Evolutionary conservation across 2,888 invertebrate species (phyloP).

Genomic region (Amphiduros pacificus): DNA sequence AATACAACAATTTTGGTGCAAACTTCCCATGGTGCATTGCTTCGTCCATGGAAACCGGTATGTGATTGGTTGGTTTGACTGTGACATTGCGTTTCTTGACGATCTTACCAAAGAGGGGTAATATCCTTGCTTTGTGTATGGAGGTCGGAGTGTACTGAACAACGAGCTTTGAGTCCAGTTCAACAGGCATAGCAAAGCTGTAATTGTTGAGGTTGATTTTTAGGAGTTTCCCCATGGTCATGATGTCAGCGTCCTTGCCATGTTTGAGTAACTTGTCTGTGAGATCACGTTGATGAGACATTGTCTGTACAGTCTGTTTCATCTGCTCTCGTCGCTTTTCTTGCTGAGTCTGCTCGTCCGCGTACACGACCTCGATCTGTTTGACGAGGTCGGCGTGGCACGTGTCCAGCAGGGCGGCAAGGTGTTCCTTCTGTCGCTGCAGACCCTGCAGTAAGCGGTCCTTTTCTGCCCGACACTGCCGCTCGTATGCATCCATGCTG

Average conservation of each 20-base stretch:
- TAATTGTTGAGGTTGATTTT: constrained; percentile 21
- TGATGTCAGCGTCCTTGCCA: constrained; percentile 42
- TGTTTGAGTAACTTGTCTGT: constrained; percentile 27
- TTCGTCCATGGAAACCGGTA: background rate
- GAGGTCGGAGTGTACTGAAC: constrained; percentile 11
- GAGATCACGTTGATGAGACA: constrained; percentile 10
- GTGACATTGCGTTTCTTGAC: constrained; percentile 11
- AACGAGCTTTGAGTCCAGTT: constrained; percentile 1
- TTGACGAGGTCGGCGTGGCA: constrained; percentile 3
- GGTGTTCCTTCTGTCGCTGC: constrained; percentile 2
- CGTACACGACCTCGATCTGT: constrained; percentile 26
- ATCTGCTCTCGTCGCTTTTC: constrained; percentile 8
- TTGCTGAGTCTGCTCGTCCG: constrained; percentile 27
- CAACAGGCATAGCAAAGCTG: constrained; percentile 2
- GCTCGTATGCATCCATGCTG: background rate
- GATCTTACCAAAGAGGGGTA: constrained; percentile 41
- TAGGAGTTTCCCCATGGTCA: constrained; percentile 35
- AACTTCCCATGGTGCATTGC: background rate
- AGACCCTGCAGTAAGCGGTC: constrained; percentile 3
- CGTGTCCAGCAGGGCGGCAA: constrained; percentile 3
- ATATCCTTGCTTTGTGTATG: constrained; percentile 27
- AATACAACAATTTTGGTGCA: background rate
- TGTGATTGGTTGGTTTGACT: background rate
- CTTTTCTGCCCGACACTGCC: constrained; percentile 11
- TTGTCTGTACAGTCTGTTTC: background rate